phyloP scores from a whole-genome alignment of 2,113 vertebrate genomes.

The Gymnarchus niloticus region DNA sequence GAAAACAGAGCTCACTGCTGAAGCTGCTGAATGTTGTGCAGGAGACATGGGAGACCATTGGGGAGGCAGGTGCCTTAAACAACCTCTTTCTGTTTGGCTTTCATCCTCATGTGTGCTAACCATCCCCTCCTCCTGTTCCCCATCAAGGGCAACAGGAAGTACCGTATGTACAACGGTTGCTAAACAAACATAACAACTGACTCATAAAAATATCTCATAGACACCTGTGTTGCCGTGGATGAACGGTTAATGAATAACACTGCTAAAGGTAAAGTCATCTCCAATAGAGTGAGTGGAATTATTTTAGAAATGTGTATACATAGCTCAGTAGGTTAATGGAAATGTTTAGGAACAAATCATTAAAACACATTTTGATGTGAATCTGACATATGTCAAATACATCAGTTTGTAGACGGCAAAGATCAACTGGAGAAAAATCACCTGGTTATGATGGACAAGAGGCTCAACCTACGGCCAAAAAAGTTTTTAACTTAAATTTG shows the following conservation, averaged over 20 bases:
- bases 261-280: not conserved
- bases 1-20: not conserved
- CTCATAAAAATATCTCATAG: not conserved
- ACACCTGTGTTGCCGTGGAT: not conserved
- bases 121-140: not conserved
- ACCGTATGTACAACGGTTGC: not conserved
- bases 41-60: too few species aligned
- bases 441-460: not conserved
- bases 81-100: not conserved
- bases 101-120: not conserved
- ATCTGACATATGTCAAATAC: not conserved
- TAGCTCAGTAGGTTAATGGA: not conserved
- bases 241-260: not conserved
- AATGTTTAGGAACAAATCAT: not conserved
- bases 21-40: not conserved
- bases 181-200: conserved; percentile 12
- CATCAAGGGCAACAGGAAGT: not conserved
- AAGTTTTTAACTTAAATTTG: not conserved
- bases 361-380: not conserved
- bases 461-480: not conserved
- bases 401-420: not conserved
- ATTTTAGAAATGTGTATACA: not conserved
- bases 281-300: not conserved
- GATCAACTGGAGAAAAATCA: not conserved
- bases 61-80: not conserved